A percentile compares a stretch with the other conserved stretches of the same genome.
phyloP scores from a whole-genome alignment of 30 jellyfish, hydroid and myxozoan genomes.

The Hydractinia echinata region DNA sequence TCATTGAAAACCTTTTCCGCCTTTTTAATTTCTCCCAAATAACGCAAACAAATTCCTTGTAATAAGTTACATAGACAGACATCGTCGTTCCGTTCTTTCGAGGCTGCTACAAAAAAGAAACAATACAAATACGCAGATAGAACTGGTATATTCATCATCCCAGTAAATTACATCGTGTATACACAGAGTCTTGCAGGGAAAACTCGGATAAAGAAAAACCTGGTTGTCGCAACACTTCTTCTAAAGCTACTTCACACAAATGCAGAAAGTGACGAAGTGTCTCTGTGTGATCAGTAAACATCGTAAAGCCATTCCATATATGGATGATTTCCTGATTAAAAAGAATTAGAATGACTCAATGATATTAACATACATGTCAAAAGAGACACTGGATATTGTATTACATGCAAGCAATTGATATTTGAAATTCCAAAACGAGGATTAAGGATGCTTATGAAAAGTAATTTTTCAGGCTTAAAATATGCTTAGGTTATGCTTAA shows the following conservation, averaged over 20 bases:
- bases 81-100: constrained; percentile 32
- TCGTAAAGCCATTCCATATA: constrained; percentile 88
- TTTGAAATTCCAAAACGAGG: too few species aligned
- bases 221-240: constrained; percentile 33
- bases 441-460: too few species aligned
- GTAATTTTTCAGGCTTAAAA: too few species aligned
- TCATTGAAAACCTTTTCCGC: constrained; percentile 65
- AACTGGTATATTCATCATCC: neutral
- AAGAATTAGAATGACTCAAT: neutral
- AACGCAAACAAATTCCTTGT: constrained; percentile 79
- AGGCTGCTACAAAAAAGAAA: constrained; percentile 9
- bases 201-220: constrained; percentile 36
- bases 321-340: constrained; percentile 66
- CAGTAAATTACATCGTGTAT: neutral
- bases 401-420: too few species aligned
- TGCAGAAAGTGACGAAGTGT: constrained; percentile 39
- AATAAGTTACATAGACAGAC: constrained; percentile 67
- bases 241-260: constrained; percentile 24
- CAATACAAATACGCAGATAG: neutral
- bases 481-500: too few species aligned
- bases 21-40: constrained; percentile 36
- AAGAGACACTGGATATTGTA: too few species aligned
- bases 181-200: neutral
- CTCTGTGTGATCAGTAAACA: constrained; percentile 61
- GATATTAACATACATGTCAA: too few species aligned